Base-by-base conservation (phyloP, 2,888 invertebrate species). In the Apotomis turbidana region DNA sequence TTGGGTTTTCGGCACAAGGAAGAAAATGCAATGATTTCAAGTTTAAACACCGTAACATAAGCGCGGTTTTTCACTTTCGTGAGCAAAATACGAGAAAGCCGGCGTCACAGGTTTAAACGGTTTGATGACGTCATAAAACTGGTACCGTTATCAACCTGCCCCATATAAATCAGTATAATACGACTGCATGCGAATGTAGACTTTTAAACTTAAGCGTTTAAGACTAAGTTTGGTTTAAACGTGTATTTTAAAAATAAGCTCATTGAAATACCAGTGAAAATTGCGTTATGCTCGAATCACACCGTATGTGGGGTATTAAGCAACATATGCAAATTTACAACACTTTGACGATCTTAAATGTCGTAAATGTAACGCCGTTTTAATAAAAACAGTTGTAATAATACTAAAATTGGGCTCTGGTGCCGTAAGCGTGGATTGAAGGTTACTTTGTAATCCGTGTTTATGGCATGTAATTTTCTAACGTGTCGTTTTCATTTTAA, bases 51-150 rank as follows among this genome's bases (percentile, higher is more conserved):
- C 66, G 63, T 58, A 51, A 67, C 51, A 41, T 46, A 36, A 74
- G 60, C 52, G n/a, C 36, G 27, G 77, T 75, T 74, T 71, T 77
- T 74, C 77, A 79, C 76, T 78, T 82, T 78, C 81, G 80, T 81
- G 79, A 82, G 79, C 74, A 70, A 79, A 83, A 80, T 81, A 81
- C 78, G 77, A 78, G 78, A 79, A 77, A 75, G 80, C 64, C 62
- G 27, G 57, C 82, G 82, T 83, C 84, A 83, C 81, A 81, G 81
- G 83, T 83, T 85, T 84, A 86, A 87, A 82, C 85, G 83, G 77
- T 87, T 87, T 87, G 86, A 89, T 87, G 88, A 87, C 86, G 85
- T 88, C 86, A 87, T 89, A 87, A 88, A 87, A 83, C 78, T 77
- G 81, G 80, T 80, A 78, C 79, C 83, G 83, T 86, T 85, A 89